Conservation (phyloP, 1,140 invertebrate genomes). For the Pseudomyrmex flavicornis region DNA sequence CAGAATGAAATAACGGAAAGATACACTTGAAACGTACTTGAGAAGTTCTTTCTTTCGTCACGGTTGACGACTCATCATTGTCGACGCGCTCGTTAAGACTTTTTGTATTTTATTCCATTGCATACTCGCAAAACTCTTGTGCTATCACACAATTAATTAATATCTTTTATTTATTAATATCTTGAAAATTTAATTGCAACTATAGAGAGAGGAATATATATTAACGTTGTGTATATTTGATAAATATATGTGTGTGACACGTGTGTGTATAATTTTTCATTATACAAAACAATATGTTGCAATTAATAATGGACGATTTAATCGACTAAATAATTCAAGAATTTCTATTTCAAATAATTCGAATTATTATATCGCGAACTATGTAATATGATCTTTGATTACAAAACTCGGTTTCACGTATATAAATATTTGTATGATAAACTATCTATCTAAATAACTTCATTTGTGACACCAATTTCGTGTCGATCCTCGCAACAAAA, state of each 20-base stretch:
- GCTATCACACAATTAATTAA: too few species aligned
- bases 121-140: too few species aligned
- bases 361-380: too few species aligned
- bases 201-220: too few species aligned
- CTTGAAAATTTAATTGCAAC: not conserved
- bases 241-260: too few species aligned
- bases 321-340: not conserved
- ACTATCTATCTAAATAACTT: not conserved
- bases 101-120: not conserved
- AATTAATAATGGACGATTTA: slow-evolving; percentile 3
- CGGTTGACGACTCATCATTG: not conserved
- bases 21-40: not conserved
- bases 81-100: slow-evolving; percentile 1
- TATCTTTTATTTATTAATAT: not conserved
- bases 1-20: not conserved
- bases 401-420: not conserved
- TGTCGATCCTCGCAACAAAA: not conserved
- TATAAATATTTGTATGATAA: slow-evolving; percentile 10
- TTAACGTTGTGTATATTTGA: not conserved
- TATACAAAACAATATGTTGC: not conserved
- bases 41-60: not conserved
- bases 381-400: too few species aligned
- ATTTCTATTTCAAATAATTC: not conserved
- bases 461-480: not conserved
- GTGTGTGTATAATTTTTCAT: not conserved